Percentiles rank a stretch among this genome's conserved stretches.
Conservation (phyloP, 2,113 vertebrate genomes). For the Otus sunia region DNA sequence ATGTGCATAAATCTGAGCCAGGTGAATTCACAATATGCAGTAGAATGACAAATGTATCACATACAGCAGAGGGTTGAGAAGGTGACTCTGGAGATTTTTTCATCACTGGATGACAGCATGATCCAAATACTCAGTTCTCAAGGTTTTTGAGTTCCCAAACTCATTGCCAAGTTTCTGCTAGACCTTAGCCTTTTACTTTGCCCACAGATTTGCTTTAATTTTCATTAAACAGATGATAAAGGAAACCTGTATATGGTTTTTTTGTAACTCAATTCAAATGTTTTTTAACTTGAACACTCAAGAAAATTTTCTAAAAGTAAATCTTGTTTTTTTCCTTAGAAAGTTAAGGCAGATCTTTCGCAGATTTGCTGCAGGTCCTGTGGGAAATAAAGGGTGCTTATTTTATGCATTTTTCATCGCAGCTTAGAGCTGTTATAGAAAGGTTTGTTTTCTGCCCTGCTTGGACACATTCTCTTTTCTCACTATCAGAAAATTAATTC, state of each 20-base stretch:
- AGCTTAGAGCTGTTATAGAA: not conserved
- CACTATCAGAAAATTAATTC: not conserved
- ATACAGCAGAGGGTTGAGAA: not conserved
- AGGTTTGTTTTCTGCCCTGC: not conserved
- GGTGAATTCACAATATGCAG: not conserved
- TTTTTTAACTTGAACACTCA: not conserved
- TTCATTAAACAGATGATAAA: not conserved
- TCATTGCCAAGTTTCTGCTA: not conserved
- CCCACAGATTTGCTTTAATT: not conserved
- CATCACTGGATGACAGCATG: not conserved
- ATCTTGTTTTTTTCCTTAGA: not conserved
- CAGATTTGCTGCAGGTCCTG: not conserved
- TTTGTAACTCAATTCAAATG: not conserved
- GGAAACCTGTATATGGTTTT: not conserved
- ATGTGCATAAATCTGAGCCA: constrained; percentile 2
- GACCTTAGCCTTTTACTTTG: not conserved
- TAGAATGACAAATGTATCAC: not conserved
- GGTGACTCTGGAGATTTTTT: not conserved
- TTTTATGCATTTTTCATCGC: not conserved
- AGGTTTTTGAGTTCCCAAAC: not conserved
- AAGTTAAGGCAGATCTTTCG: not conserved
- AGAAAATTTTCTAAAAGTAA: not conserved
- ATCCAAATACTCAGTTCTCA: not conserved
- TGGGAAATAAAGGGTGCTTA: constrained; percentile 20
- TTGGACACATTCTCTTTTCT: not conserved